Conservation (phyloP, 53 echinoderm and acorn worm species). For the Echinometra lucunter region DNA sequence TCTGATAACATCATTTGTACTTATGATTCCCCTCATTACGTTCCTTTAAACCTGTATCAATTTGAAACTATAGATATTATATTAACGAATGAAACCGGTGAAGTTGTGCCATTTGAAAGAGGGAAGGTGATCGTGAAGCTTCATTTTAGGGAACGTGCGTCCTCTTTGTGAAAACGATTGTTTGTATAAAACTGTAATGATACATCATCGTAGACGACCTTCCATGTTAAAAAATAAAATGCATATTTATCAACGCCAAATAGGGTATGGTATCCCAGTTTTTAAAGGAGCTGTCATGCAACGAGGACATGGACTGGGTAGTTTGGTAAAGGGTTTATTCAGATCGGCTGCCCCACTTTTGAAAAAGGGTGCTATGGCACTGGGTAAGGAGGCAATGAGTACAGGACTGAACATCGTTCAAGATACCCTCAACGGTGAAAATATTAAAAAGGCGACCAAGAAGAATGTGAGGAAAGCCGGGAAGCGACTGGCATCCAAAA, state of each 20-base stretch:
- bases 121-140: constrained; percentile 82
- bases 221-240: background rate
- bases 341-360: constrained; percentile 56
- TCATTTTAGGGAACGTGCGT: constrained; percentile 74
- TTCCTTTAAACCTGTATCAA: constrained; percentile 63
- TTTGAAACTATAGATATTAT: constrained; percentile 80
- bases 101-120: constrained; percentile 71
- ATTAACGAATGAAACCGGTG: constrained; percentile 70
- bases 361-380: constrained; percentile 67
- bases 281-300: constrained; percentile 59
- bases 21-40: constrained; percentile 75
- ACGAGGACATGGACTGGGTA: constrained; percentile 60
- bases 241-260: constrained; percentile 52
- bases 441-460: constrained; percentile 67
- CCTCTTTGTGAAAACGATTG: background rate
- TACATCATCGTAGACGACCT: background rate
- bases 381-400: constrained; percentile 74
- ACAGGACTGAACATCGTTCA: constrained; percentile 72
- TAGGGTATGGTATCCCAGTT: background rate
- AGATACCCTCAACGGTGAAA: constrained; percentile 66
- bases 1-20: constrained; percentile 62
- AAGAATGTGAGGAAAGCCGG: constrained; percentile 61
- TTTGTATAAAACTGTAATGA: constrained; percentile 48
- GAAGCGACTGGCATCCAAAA: constrained; percentile 33
- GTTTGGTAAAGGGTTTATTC: constrained; percentile 65